Conservation (phyloP, 2,113 vertebrate species). For the Cyanoderma ruficeps region DNA sequence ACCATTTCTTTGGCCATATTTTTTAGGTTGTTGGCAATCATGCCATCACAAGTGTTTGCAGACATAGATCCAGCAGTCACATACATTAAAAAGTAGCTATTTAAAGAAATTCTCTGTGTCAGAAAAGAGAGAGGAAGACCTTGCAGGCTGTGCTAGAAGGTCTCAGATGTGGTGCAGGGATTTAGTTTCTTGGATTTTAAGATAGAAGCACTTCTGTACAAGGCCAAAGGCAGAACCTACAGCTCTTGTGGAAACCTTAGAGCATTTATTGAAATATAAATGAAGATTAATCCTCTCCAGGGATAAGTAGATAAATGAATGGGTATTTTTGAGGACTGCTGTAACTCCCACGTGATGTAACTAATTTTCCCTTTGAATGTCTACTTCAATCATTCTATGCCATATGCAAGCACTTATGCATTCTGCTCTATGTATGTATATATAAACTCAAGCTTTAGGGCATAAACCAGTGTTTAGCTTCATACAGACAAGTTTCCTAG, state of each 20-base stretch:
- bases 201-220: neutral
- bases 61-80: neutral
- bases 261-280: conserved; percentile 4
- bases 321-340: neutral
- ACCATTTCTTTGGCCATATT: neutral
- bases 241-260: neutral
- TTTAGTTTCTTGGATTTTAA: neutral
- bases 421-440: neutral
- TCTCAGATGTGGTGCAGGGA: neutral
- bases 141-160: neutral
- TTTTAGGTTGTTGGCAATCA: neutral
- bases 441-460: neutral
- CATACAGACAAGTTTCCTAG: neutral
- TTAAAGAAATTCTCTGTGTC: neutral
- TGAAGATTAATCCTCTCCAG: conserved; percentile 10
- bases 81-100: neutral
- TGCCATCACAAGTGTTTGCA: neutral
- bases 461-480: neutral
- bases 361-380: conserved; percentile 23
- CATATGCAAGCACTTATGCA: neutral
- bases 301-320: neutral
- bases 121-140: neutral
- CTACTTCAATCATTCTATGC: neutral
- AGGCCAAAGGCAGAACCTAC: neutral
- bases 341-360: neutral